Evolutionary conservation across 2,888 invertebrate genomes (phyloP).

Genomic region (Hedya salicella): DNA sequence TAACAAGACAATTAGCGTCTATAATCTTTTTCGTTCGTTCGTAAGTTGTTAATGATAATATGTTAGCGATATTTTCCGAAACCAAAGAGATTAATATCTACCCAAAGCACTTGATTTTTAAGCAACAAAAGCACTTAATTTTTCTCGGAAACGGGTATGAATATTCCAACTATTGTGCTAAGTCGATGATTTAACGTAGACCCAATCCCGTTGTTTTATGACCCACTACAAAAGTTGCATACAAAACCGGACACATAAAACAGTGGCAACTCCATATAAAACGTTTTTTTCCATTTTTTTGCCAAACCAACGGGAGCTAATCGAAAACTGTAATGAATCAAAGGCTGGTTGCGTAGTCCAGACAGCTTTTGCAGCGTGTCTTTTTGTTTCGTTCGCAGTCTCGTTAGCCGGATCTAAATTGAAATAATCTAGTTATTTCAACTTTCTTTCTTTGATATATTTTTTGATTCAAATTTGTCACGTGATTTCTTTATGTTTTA

Average conservation of each 20-base stretch:
- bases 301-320: constrained; percentile 67
- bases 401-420: constrained; percentile 73
- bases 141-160: background rate
- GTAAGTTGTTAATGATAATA: too few species aligned
- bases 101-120: too few species aligned
- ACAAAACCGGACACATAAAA: constrained; percentile 32
- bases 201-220: constrained; percentile 9
- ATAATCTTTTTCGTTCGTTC: too few species aligned
- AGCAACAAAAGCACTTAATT: background rate
- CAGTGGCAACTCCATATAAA: constrained; percentile 38
- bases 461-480: constrained; percentile 41
- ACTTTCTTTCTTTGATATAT: constrained; percentile 48
- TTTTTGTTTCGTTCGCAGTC: constrained; percentile 68
- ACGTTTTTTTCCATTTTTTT: constrained; percentile 49
- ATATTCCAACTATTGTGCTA: background rate
- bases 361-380: constrained; percentile 64
- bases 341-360: constrained; percentile 75
- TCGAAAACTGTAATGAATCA: constrained; percentile 83
- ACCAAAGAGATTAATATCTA: too few species aligned
- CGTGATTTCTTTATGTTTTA: constrained; percentile 27
- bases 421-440: constrained; percentile 73
- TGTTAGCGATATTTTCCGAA: too few species aligned
- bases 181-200: background rate
- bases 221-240: constrained; percentile 17
- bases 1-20: too few species aligned